These are phyloP conservation scores for Drosophila subpulchrella DNA, from an alignment of 1,140 invertebrate genomes.

Conservation along the genomic window DNA sequence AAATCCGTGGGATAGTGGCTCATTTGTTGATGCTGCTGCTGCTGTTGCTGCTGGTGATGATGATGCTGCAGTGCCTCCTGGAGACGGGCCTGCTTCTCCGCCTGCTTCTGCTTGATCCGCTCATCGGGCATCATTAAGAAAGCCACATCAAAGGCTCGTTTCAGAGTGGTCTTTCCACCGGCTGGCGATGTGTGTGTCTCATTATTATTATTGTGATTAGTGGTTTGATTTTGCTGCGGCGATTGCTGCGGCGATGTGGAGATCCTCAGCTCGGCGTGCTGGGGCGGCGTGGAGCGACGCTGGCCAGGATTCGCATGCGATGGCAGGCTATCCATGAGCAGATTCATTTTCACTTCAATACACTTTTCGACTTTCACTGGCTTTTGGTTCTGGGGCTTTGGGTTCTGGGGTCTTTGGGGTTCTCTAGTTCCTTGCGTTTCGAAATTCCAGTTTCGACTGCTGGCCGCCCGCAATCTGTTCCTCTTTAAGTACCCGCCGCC, in stretches of 20 bases:
- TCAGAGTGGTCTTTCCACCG: conserved; percentile 85
- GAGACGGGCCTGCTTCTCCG: conserved; percentile 86
- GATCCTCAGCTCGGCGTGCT: conserved; percentile 66
- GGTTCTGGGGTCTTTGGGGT: not conserved
- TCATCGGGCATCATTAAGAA: conserved; percentile 94
- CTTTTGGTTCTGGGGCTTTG: not conserved
- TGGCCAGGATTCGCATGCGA: conserved; percentile 55
- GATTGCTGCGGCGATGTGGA: conserved; percentile 52
- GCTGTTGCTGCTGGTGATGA: conserved; percentile 59
- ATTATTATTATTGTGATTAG: conserved; percentile 59
- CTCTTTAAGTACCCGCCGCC: conserved; percentile 79
- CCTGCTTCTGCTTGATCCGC: conserved; percentile 89
- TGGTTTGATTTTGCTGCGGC: conserved; percentile 22
- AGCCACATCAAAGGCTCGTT: conserved; percentile 94
- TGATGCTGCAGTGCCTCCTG: conserved; percentile 77
- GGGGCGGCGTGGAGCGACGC: conserved; percentile 60
- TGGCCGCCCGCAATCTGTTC: conserved; percentile 82
- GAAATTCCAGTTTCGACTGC: conserved; percentile 79
- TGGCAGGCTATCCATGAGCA: conserved; percentile 82
- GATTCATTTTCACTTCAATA: conserved; percentile 67
- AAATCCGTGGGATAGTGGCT: conserved; percentile 67
- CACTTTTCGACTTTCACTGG: conserved; percentile 13
- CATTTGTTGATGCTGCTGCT: conserved; percentile 49
- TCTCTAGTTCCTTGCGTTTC: conserved; percentile 51
- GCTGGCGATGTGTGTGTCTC: conserved; percentile 40